Conservation (phyloP, 2,797 vertebrate species). For the Mormyrops boulengeri region DNA sequence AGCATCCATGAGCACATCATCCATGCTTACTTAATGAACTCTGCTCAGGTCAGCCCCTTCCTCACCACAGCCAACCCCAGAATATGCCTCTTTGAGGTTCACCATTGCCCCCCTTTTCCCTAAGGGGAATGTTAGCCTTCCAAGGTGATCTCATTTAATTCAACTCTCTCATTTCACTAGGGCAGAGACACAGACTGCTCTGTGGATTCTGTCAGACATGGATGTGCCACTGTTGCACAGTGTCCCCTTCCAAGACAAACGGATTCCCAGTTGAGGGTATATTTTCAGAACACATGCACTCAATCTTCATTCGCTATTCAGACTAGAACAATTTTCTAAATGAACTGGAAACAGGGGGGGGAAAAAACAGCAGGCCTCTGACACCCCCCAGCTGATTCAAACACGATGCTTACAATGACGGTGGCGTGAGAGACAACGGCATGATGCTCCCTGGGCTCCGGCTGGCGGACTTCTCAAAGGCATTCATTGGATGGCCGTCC, state of each 20-base stretch:
- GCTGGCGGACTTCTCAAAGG: neutral
- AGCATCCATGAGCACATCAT: neutral
- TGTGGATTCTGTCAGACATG: neutral
- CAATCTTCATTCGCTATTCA: conserved; percentile 2
- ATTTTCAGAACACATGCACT: neutral
- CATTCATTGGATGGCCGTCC: neutral
- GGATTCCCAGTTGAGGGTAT: neutral
- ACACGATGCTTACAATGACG: neutral
- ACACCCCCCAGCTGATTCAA: neutral
- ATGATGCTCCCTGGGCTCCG: neutral
- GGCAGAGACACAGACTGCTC: neutral
- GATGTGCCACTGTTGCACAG: neutral
- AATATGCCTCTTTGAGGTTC: neutral
- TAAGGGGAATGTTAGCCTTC: neutral
- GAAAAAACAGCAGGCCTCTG: neutral
- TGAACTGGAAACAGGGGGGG: neutral
- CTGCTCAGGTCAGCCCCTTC: neutral
- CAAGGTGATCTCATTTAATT: neutral
- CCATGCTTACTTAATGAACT: neutral
- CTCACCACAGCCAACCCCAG: neutral
- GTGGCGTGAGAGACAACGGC: neutral
- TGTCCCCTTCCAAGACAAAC: neutral
- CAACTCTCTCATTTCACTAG: neutral
- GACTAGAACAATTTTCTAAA: neutral
- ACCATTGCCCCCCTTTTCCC: neutral